Conservation (phyloP, 2,888 invertebrate genomes). For the Eurytoma californica region DNA sequence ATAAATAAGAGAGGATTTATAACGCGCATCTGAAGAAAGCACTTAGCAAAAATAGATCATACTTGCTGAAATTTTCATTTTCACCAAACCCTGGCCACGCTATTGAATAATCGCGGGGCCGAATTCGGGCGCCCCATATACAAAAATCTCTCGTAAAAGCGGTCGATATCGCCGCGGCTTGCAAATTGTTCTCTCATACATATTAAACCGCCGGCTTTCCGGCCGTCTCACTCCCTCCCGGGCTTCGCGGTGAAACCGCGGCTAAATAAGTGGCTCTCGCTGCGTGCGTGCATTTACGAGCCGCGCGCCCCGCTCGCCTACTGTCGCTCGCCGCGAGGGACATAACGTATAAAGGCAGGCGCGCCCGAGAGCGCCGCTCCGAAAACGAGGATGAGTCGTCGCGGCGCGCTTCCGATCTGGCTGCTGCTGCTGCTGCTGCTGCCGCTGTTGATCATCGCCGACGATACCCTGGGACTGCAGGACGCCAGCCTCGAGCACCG, state of each 20-base stretch:
- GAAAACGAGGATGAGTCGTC: slow-evolving; percentile 16
- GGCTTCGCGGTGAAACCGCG: not conserved
- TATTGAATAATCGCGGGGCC: not conserved
- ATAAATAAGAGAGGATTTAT: too few relatives aligned
- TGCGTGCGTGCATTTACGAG: not conserved
- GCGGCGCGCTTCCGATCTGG: slow-evolving; percentile 6
- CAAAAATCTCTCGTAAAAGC: not conserved
- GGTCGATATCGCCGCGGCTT: not conserved
- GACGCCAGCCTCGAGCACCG: not conserved
- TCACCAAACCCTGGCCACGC: not conserved
- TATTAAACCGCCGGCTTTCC: not conserved
- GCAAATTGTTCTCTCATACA: not conserved
- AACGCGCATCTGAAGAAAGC: too few relatives aligned
- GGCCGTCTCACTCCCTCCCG: not conserved
- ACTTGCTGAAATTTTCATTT: slow-evolving; percentile 13
- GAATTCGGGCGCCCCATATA: not conserved
- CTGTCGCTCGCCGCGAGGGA: not conserved
- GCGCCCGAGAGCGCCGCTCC: not conserved
- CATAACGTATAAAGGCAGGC: slow-evolving; percentile 25
- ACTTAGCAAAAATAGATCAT: not conserved
- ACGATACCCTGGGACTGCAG: not conserved
- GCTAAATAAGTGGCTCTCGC: slow-evolving; percentile 4
- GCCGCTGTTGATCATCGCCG: not conserved
- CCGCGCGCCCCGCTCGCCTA: slow-evolving; percentile 22
- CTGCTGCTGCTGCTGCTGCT: not conserved